A percentile compares a stretch with the other conserved stretches of the same genome.
These are phyloP conservation scores for Melieria picta DNA, from an alignment of 2,888 invertebrate species.

Conservation along the genomic window DNA sequence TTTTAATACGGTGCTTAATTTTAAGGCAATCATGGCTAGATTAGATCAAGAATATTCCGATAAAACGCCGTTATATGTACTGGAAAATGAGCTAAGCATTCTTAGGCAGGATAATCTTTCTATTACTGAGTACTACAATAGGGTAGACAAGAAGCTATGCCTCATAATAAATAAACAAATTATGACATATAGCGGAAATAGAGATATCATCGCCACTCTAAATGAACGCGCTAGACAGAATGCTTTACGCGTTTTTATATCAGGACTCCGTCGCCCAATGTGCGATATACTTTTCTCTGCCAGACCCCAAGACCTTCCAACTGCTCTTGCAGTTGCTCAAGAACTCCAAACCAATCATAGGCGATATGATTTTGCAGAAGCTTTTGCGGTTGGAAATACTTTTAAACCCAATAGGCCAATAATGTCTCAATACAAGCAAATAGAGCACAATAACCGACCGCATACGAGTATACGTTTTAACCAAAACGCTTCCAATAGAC, in stretches of 20 bases:
- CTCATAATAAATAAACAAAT: constrained; percentile 35
- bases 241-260: constrained; percentile 20
- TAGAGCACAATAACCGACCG: constrained; percentile 22
- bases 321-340: constrained; percentile 25
- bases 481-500: constrained; percentile 12
- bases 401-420: constrained; percentile 19
- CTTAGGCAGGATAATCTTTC: constrained; percentile 24
- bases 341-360: constrained; percentile 22
- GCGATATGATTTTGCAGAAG: constrained; percentile 23
- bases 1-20: constrained; percentile 31
- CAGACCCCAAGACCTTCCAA: constrained; percentile 22
- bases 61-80: constrained; percentile 1
- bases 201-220: constrained; percentile 25
- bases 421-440: constrained; percentile 20
- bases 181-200: constrained; percentile 32
- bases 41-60: constrained; percentile 26
- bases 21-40: constrained; percentile 24
- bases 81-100: constrained; percentile 14
- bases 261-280: constrained; percentile 13
- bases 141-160: constrained; percentile 29
- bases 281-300: constrained; percentile 21
- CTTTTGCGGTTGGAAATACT: constrained; percentile 28
- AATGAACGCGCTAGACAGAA: constrained; percentile 25
- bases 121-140: constrained; percentile 33
- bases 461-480: constrained; percentile 9